phyloP scores from a whole-genome alignment of 2,113 vertebrate species.

The Pygoscelis antarcticus region DNA sequence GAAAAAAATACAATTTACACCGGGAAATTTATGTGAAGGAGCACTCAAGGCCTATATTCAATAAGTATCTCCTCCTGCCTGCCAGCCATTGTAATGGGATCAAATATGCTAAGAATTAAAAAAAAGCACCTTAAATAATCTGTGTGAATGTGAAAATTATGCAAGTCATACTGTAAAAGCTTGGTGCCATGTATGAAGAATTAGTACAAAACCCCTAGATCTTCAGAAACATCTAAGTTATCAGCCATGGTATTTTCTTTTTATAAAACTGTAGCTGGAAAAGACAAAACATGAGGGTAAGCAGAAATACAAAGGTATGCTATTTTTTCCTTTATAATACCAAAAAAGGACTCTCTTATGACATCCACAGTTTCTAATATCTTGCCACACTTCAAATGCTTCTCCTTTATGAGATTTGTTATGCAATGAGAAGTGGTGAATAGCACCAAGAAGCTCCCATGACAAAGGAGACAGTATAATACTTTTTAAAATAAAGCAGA shows the following conservation, averaged over 20 bases:
- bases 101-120: background rate
- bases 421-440: background rate
- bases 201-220: background rate
- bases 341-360: background rate
- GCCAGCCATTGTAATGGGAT: background rate
- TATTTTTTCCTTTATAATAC: background rate
- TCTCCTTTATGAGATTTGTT: background rate
- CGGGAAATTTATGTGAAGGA: background rate
- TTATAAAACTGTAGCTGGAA: background rate
- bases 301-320: background rate
- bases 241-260: background rate
- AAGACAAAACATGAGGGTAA: background rate
- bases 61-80: background rate
- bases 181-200: background rate
- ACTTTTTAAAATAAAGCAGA: background rate
- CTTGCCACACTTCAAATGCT: background rate
- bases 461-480: background rate
- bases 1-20: background rate
- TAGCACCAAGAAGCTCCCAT: background rate
- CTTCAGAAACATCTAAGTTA: background rate
- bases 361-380: background rate
- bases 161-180: background rate
- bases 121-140: background rate
- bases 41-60: background rate
- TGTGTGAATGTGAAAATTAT: background rate